Evolutionary conservation across 92 coral and sea anemone genomes (phyloP), one percentile per base, ranked within the genome.

Genomic region (Porites cylindrica): DNA sequence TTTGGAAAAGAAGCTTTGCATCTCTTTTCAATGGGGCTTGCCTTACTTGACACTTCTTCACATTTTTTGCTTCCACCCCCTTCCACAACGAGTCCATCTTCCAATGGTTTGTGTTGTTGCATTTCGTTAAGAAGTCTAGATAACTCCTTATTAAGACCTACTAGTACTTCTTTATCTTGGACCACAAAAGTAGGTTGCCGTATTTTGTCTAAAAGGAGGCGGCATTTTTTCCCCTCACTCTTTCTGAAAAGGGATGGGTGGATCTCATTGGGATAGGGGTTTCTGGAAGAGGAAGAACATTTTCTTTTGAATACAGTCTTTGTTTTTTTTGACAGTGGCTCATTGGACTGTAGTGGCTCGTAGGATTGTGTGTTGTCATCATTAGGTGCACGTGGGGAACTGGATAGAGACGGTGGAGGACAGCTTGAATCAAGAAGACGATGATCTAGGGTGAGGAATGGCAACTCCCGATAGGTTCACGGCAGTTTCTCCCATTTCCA

Each of bases 401-500:
- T 19, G 8, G 77, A 38, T 4, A 19, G 17, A 54, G 77, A 18
- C 64, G 23, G 68, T 53, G 66, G 10, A 53, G 65, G 81, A 21
- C 21, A 21, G 14, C 66, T 24, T 5, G 13, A 9, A 69, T 53
- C 43, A 20, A 82, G 47, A 13, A 82, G 67, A 19, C 70, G 74
- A 56, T 32, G 51, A 61, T 87, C 91, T 18, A 82, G 72, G 26
- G 88, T 73, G 51, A 91, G 16, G 85, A 87, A 88, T 4, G 89
- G 86, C n/a, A 82, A 88, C 54, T 75, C 66, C 18, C 81, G 29
- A 24, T 89, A 89, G 2, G 23, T 52, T 51, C 17, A 52, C 83
- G 96, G 96, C 9, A 87, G 64, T 13, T 68, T 72, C 29, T 86
- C 86, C 93, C 93, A 93, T 6, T 80, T 75, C 91, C 87, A 90